Base-by-base conservation (phyloP, 2,113 vertebrate genomes). In the Mobula birostris region DNA sequence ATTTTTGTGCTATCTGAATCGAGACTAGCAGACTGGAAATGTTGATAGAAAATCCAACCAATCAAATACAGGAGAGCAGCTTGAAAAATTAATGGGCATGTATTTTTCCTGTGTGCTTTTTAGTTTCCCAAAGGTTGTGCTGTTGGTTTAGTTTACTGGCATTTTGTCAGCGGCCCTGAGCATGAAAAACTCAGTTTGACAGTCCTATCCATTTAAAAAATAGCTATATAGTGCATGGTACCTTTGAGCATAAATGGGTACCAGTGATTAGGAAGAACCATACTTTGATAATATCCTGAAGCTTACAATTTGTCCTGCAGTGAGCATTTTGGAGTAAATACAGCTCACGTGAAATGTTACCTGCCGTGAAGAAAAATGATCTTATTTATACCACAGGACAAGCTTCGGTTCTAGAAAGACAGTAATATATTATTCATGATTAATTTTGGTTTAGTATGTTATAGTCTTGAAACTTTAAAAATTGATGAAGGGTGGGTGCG, bases 181-280 rank as follows among this genome's bases (percentile, higher is more conserved):
- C 61, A 90, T 90, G 61, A 90, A 68, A 90, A 90, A 66, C 29
- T 66, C 85, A 90, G 83, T 19, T n/a, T 36, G 85, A 90, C 85
- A 90, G 85, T 19, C 7, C 61, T 32, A 32, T 66, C 58, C 85
- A 66, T 90, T 90, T 32, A 66, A 90, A 48, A 90, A 68, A n/a
- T 90, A 90, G 66, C 29, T 15, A 90, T 90, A 19, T 66, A 17
- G 29, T 68, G 61, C 29, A 90, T 5, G 5, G 11, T 88, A 27
- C 61, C 32, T 19, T 90, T 68, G 85, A 68, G 29, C 85, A 36
- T 90, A 32, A 90, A 36, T 1, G 66, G 14, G 0, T 63, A 29
- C 32, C 7, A 36, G 29, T 68, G 29, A 66, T 90, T 88, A 66
- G 83, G 58, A 27, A 61, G 24, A 29, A 87, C 24, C 58, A 87